phyloP scores from a whole-genome alignment of 92 coral and sea anemone genomes.

The Bergia puertoricense region DNA sequence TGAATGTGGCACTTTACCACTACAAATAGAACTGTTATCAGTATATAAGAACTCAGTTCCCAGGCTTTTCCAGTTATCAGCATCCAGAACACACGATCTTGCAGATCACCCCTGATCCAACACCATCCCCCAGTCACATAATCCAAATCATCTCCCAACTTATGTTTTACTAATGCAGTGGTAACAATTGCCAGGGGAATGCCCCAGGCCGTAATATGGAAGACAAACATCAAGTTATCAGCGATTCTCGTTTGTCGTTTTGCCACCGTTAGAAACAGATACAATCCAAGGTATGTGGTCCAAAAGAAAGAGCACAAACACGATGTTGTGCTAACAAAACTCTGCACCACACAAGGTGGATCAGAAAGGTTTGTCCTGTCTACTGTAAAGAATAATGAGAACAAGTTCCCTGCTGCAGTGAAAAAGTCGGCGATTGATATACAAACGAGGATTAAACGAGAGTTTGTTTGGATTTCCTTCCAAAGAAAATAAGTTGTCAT shows the following conservation, averaged over 20 bases:
- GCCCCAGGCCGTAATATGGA: constrained; percentile 82
- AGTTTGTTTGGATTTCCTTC: constrained; percentile 81
- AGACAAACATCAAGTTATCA: constrained; percentile 62
- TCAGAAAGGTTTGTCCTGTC: background rate
- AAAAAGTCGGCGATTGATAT: constrained; percentile 92
- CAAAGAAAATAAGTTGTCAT: constrained; percentile 79
- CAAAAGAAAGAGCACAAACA: constrained; percentile 92
- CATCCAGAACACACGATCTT: constrained; percentile 71
- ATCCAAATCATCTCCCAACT: constrained; percentile 72
- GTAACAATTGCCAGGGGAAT: constrained; percentile 68
- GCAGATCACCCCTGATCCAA: constrained; percentile 56
- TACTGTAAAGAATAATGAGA: constrained; percentile 27
- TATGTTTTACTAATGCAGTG: constrained; percentile 48
- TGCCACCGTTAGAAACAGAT: constrained; percentile 69
- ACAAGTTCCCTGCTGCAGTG: constrained; percentile 67
- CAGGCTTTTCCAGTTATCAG: constrained; percentile 86
- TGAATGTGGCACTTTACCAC: constrained; percentile 74
- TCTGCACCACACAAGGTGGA: constrained; percentile 62
- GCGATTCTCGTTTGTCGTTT: constrained; percentile 57
- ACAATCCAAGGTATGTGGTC: constrained; percentile 86
- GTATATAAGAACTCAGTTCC: constrained; percentile 77
- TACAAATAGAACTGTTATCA: constrained; percentile 64
- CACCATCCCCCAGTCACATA: constrained; percentile 81
- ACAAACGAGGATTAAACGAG: constrained; percentile 84
- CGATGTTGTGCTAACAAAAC: constrained; percentile 82